Conservation (phyloP, 64 coral and sea anemone species). For the Porites australiensis region DNA sequence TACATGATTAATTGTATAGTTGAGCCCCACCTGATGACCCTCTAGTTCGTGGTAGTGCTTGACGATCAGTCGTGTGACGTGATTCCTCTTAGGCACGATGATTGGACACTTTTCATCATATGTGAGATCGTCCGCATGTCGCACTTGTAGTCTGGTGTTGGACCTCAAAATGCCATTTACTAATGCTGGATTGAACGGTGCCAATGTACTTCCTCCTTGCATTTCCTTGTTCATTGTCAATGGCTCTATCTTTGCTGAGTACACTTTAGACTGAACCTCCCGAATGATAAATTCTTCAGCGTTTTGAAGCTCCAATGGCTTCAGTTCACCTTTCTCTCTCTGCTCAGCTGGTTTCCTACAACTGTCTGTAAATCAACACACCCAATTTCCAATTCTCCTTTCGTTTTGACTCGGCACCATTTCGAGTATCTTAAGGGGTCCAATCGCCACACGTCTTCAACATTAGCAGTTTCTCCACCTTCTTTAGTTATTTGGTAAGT, state of each 20-base stretch:
- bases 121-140: constrained; percentile 51
- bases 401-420: constrained; percentile 57
- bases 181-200: constrained; percentile 37
- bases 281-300: constrained; percentile 59
- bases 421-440: constrained; percentile 61
- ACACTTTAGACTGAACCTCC: constrained; percentile 57
- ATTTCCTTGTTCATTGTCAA: not conserved
- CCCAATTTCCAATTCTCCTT: constrained; percentile 40
- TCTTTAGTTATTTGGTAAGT: not conserved
- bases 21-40: no score
- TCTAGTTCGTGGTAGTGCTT: no score
- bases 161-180: constrained; percentile 53
- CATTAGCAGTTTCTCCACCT: constrained; percentile 23
- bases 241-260: constrained; percentile 43
- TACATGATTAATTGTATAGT: no score
- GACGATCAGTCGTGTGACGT: no score
- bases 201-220: not conserved
- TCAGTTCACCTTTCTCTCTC: constrained; percentile 14
- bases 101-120: not conserved
- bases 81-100: no score
- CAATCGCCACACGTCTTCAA: constrained; percentile 24
- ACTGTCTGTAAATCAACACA: no score
- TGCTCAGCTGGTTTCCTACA: not conserved
- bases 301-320: constrained; percentile 48
- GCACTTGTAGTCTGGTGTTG: constrained; percentile 38